Conservation (phyloP, 1,140 invertebrate species). For the Conus betulinus region DNA sequence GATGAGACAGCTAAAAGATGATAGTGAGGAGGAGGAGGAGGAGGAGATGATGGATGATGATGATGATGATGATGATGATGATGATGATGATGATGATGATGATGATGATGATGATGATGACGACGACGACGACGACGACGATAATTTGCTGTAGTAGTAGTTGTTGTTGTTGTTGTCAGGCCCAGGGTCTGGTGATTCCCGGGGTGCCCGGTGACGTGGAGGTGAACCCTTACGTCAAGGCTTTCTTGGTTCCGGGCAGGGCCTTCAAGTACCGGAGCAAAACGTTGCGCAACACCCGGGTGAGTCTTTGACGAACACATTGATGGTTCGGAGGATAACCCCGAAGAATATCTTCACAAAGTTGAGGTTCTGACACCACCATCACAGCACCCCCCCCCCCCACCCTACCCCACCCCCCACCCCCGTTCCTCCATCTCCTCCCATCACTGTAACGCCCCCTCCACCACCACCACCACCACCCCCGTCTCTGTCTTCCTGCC, state of each 20-base stretch:
- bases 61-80: constrained; percentile 22
- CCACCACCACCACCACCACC: neutral
- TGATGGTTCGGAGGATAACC: no score
- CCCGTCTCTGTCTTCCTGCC: no score
- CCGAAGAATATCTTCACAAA: no score
- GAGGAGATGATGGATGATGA: no score
- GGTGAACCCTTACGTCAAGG: constrained; percentile 71
- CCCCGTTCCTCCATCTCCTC: no score
- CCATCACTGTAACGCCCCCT: neutral
- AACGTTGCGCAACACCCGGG: constrained; percentile 70
- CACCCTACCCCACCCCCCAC: no score
- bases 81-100: constrained; percentile 19
- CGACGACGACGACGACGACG: no score
- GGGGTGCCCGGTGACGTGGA: constrained; percentile 64
- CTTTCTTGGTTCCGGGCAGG: constrained; percentile 69
- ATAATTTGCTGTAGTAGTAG: no score
- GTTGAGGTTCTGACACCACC: no score
- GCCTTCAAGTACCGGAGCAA: constrained; percentile 71
- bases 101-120: neutral
- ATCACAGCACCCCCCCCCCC: no score
- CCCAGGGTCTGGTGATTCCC: constrained; percentile 63
- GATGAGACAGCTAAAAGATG: no score
- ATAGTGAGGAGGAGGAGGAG: no score
- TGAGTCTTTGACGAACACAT: constrained; percentile 30
- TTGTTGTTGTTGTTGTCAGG: constrained; percentile 46